phyloP scores from a whole-genome alignment of 2,888 invertebrate genomes.

The Lamproptera curius region DNA sequence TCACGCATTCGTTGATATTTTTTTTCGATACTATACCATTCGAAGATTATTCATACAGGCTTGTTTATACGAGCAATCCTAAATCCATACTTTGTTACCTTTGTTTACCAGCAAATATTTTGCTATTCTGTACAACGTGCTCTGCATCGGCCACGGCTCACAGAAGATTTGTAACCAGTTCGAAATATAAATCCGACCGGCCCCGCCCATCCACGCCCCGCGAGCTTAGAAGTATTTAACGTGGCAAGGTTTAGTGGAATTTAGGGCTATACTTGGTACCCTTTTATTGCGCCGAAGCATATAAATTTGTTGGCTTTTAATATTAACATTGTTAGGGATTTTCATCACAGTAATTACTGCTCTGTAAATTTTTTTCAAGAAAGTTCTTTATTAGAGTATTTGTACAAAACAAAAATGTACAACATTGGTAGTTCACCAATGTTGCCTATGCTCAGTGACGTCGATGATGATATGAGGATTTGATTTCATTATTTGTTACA shows the following conservation, averaged over 20 bases:
- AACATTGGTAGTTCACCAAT: too few relatives aligned
- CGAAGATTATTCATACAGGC: too few relatives aligned
- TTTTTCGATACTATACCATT: too few relatives aligned
- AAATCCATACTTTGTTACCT: too few relatives aligned
- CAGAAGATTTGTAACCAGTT: slow-evolving; percentile 34
- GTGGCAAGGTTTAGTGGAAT: slow-evolving; percentile 26
- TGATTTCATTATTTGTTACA: too few relatives aligned
- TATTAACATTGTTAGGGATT: slow-evolving; percentile 20
- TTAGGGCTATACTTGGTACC: slow-evolving; percentile 27
- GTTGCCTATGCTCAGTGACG: too few relatives aligned
- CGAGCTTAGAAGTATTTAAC: slow-evolving; percentile 28
- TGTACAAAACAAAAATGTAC: too few relatives aligned
- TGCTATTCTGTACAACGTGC: slow-evolving; percentile 32
- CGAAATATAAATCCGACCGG: slow-evolving; percentile 32
- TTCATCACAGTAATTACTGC: slow-evolving; percentile 18
- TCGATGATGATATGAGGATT: too few relatives aligned
- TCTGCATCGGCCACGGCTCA: slow-evolving; percentile 32
- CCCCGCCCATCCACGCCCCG: slow-evolving; percentile 25
- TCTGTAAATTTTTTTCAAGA: too few relatives aligned
- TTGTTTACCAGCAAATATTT: slow-evolving; percentile 25
- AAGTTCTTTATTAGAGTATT: too few relatives aligned
- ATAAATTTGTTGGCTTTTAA: slow-evolving; percentile 27
- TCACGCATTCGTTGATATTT: too few relatives aligned
- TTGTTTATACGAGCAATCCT: too few relatives aligned
- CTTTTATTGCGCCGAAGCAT: slow-evolving; percentile 29